Conservation (phyloP, 2,797 vertebrate species). For the Amblyopsis hoosieri region DNA sequence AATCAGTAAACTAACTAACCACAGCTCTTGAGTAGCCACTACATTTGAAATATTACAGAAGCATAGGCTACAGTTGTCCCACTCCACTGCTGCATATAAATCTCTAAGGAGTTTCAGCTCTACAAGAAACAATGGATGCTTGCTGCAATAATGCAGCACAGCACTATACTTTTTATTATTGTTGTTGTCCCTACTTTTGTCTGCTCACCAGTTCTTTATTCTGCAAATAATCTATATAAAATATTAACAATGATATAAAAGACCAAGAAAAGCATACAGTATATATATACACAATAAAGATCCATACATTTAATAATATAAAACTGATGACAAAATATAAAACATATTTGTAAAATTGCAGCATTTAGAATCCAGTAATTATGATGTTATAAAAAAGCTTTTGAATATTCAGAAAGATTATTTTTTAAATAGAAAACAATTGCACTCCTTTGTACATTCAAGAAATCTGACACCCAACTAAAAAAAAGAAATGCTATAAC, state of each 20-base stretch:
- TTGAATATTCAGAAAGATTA: slow-evolving; percentile 67
- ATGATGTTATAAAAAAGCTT: slow-evolving; percentile 74
- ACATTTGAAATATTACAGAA: too few relatives aligned
- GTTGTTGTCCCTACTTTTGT: too few relatives aligned
- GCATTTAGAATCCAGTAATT: slow-evolving; percentile 81
- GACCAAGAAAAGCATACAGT: slow-evolving; percentile 61
- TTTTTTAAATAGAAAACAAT: slow-evolving; percentile 80
- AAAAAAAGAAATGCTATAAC: slow-evolving; percentile 31
- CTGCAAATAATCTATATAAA: background rate
- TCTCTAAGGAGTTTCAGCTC: too few relatives aligned
- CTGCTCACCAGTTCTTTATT: too few relatives aligned
- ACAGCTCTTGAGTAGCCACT: too few relatives aligned
- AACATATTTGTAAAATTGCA: slow-evolving; percentile 73
- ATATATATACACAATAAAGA: slow-evolving; percentile 71
- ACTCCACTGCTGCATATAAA: too few relatives aligned
- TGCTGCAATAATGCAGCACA: too few relatives aligned
- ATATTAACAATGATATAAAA: slow-evolving; percentile 53
- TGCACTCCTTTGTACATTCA: slow-evolving; percentile 85
- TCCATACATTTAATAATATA: slow-evolving; percentile 63
- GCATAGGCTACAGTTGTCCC: too few relatives aligned
- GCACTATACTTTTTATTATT: too few relatives aligned
- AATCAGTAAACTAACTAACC: too few relatives aligned
- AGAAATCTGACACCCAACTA: slow-evolving; percentile 60
- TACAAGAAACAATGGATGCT: too few relatives aligned
- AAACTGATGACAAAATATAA: slow-evolving; percentile 71